Base-by-base conservation (phyloP, 2,888 invertebrate species). In the Marronus borbonicus region DNA sequence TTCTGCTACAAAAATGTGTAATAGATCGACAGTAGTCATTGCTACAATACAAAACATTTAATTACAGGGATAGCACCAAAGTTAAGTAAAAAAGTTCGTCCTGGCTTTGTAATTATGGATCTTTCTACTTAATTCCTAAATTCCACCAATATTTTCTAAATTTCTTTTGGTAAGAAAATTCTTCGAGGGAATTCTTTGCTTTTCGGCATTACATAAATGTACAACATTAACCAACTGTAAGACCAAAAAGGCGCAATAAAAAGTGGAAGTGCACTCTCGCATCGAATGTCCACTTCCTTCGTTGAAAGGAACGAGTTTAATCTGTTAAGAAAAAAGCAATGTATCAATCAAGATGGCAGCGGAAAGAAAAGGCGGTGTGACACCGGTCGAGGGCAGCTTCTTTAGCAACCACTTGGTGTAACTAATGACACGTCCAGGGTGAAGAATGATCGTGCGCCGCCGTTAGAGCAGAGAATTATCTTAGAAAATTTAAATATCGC, bases 311-410 rank as follows among this genome's bases (percentile, higher is more conserved):
- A 74, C 39, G 77, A 78, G 79, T 76, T 79, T 81, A 81, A 81
- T 81, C 81, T 79, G 76, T 76, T 79, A 76, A 80, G 81, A 83
- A 83, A 83, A 84, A 83, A 82, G 83, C 84, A 83, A 85, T 84
- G 84, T 84, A 85, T 85, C 85, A 85, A 85, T 85, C 85, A 85
- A 84, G 84, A 84, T 84, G 84, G 84, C 84, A 84, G 84, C 80
- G 76, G 80, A 82, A 83, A 84, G 83, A 85, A 83, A 79, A 83
- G 83, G 82, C 84, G 81, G 81, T 83, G 84, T 85, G 85, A 84
- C 84, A 85, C 82, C 82, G 84, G 84, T 83, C 83, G 83, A 84
- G 85, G 84, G 83, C 85, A 84, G 84, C 84, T 85, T 85, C 85
- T 85, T 85, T 85, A 84, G 84, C 84, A 84, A 84, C 85, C 85